phyloP scores from a whole-genome alignment of 2,113 vertebrate species.

The Manacus vitellinus region DNA sequence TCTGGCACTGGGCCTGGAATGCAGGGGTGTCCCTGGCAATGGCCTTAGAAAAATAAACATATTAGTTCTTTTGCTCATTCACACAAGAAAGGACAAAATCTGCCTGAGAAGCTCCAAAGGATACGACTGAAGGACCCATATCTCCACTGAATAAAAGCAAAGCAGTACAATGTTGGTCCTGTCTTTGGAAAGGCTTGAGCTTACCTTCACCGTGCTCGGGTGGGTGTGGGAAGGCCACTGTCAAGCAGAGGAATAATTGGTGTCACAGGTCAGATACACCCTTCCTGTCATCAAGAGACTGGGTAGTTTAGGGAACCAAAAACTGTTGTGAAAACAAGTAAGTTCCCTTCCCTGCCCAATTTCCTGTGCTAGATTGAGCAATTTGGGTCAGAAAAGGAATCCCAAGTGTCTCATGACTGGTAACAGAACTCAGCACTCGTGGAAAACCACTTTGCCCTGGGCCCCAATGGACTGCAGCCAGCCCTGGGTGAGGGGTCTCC shows the following conservation, averaged over 20 bases:
- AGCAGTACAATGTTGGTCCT: not conserved
- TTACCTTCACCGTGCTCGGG: fast-evolving
- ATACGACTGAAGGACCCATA: fast-evolving
- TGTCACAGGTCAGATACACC: not conserved
- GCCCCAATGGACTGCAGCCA: not conserved
- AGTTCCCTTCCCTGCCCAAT: conserved; percentile 2
- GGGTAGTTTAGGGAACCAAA: not conserved
- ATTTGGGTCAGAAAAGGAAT: not conserved
- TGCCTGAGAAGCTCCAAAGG: not conserved
- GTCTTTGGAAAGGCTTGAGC: not conserved
- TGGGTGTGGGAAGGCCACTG: not conserved
- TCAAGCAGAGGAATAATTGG: not conserved
- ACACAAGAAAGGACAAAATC: not conserved
- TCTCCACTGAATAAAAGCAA: not conserved
- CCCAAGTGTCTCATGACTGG: not conserved
- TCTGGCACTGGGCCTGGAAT: not conserved
- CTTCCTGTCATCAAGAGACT: not conserved
- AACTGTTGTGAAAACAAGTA: conserved; percentile 6
- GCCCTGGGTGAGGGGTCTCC: not conserved
- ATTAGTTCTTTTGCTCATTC: not conserved
- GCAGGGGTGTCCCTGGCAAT: not conserved
- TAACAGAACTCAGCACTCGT: not conserved
- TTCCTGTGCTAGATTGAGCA: conserved; percentile 46
- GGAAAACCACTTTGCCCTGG: not conserved
- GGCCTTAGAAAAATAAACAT: not conserved